A percentile compares a stretch with the other conserved stretches of the same genome.
Conservation (phyloP, 1,140 invertebrate species). For the Penaeus chinensis region DNA sequence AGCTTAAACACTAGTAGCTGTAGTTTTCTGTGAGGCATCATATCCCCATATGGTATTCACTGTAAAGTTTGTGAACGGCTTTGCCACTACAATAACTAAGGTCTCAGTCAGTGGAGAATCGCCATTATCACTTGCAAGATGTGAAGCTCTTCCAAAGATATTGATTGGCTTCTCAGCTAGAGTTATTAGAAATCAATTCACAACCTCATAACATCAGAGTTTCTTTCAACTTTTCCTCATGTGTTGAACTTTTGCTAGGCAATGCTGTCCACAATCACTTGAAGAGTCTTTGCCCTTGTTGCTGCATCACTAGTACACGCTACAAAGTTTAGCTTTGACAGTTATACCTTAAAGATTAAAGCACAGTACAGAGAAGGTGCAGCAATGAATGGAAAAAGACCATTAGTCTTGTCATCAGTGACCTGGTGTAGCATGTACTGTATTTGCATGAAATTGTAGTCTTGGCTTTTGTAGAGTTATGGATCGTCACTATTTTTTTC, state of each 20-base stretch:
- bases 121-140: background rate
- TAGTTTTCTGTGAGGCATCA: slow-evolving; percentile 19
- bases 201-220: background rate
- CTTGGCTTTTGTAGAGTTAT: background rate
- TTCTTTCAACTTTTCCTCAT: background rate
- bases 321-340: too few relatives aligned
- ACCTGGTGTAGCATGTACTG: slow-evolving; percentile 16
- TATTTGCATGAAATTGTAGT: slow-evolving; percentile 24
- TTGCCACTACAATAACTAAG: background rate
- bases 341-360: too few relatives aligned
- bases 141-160: background rate
- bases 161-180: too few relatives aligned
- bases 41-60: background rate
- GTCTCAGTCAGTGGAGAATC: background rate
- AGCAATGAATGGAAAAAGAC: slow-evolving; percentile 22
- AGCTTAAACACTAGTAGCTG: background rate
- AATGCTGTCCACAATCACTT: slow-evolving; percentile 30
- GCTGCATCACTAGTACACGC: too few relatives aligned
- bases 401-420: slow-evolving; percentile 33
- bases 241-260: background rate
- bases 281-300: too few relatives aligned
- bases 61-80: slow-evolving; percentile 24
- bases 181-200: too few relatives aligned
- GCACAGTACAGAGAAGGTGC: background rate
- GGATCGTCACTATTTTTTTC: too few relatives aligned